Evolutionary conservation across 1,140 invertebrate genomes (phyloP).

Genomic region (Chrysomallon squamiferum): DNA sequence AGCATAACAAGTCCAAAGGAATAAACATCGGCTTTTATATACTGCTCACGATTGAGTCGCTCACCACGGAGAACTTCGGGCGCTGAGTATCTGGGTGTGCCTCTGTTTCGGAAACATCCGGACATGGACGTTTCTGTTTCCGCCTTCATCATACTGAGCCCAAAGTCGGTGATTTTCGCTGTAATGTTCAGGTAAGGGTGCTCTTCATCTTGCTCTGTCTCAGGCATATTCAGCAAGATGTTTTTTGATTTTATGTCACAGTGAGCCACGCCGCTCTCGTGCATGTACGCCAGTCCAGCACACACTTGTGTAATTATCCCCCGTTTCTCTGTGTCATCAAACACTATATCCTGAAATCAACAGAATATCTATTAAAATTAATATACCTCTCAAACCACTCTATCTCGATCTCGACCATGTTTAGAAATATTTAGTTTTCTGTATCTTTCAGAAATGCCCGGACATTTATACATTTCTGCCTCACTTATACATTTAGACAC

Average conservation of each 20-base stretch:
- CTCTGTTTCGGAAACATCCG: slow-evolving; percentile 1
- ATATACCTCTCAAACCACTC: too few relatives aligned
- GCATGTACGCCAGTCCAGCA: slow-evolving; percentile 17
- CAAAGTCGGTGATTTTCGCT: slow-evolving; percentile 38
- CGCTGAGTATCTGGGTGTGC: slow-evolving; percentile 32
- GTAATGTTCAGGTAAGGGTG: background rate
- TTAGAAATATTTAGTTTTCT: too few relatives aligned
- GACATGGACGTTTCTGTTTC: slow-evolving; percentile 17
- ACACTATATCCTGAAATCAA: too few relatives aligned
- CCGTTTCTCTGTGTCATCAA: background rate
- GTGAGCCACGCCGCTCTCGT: slow-evolving; percentile 17
- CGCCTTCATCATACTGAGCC: slow-evolving; percentile 29
- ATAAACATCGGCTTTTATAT: too few relatives aligned
- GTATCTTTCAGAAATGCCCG: too few relatives aligned
- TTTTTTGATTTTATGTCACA: slow-evolving; percentile 27
- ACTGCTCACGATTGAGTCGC: too few relatives aligned
- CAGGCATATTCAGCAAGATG: slow-evolving; percentile 11
- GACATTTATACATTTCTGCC: too few relatives aligned
- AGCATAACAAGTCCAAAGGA: too few relatives aligned
- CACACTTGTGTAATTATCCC: slow-evolving; percentile 16
- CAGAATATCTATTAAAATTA: too few relatives aligned
- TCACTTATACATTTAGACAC: too few relatives aligned
- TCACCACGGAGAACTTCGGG: slow-evolving; percentile 36
- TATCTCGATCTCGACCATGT: too few relatives aligned
- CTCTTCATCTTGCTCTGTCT: background rate